phyloP scores from a whole-genome alignment of 2,797 vertebrate species.

The Lacerta bilineata region DNA sequence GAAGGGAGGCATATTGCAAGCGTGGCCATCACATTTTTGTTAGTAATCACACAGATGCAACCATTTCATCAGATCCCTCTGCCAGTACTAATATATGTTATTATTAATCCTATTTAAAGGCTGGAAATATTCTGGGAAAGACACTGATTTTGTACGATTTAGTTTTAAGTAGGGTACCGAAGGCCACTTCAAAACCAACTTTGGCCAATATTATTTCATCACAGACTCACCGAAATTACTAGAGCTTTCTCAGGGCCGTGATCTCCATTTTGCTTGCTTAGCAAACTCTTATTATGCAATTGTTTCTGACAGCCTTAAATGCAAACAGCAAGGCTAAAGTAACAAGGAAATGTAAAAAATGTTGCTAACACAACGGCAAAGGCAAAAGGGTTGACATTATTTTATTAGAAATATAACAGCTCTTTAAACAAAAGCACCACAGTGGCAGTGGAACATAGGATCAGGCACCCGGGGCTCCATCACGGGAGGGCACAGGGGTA shows the following conservation, averaged over 20 bases:
- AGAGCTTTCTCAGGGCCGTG: slow-evolving; percentile 54
- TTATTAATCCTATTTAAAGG: slow-evolving; percentile 5
- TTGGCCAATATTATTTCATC: slow-evolving; percentile 42
- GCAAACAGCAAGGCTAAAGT: slow-evolving; percentile 60
- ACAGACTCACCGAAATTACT: slow-evolving; percentile 55
- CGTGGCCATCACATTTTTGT: not conserved
- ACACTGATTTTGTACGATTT: slow-evolving; percentile 24
- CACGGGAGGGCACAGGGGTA: no score
- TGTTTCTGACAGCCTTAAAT: slow-evolving; percentile 67
- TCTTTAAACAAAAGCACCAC: slow-evolving; percentile 54
- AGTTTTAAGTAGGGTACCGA: slow-evolving; percentile 45
- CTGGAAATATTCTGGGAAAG: slow-evolving; percentile 22
- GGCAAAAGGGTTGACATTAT: slow-evolving; percentile 53
- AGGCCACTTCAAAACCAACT: slow-evolving; percentile 31
- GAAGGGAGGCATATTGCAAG: not conserved
- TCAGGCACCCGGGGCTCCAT: not conserved
- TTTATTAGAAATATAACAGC: slow-evolving; percentile 39
- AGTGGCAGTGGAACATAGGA: not conserved
- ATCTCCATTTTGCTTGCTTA: slow-evolving; percentile 64
- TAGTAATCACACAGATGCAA: slow-evolving; percentile 12
- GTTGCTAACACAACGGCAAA: slow-evolving; percentile 59
- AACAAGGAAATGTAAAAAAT: slow-evolving; percentile 64
- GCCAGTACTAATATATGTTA: not conserved
- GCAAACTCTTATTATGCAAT: slow-evolving; percentile 59
- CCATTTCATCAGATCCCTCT: accelerated